Evolutionary conservation across 2,113 vertebrate species (phyloP), one percentile per base, ranked within the genome.

Genomic region (Microtus montanus): DNA sequence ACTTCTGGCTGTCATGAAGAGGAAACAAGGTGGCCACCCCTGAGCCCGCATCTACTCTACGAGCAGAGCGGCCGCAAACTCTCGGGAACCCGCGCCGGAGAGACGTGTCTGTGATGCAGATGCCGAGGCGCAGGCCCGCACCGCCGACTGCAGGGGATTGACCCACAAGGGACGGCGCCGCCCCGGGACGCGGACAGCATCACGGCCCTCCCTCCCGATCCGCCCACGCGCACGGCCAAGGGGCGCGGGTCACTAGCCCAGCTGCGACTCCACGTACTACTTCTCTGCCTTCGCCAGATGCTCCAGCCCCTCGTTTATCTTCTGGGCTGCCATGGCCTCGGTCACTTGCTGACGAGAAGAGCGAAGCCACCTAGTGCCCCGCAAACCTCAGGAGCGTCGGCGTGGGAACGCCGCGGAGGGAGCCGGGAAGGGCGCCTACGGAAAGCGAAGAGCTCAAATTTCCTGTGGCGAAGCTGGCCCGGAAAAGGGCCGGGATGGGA

Each of bases 211-310:
- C 86, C 68, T 71, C 47, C 85, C 22, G 13, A 2, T 19, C 49
- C 13, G 35, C n/a, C 49, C 20, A 8, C 52, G 7, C 82, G 91
- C 24, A 26, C 24, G 17, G 47, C 10, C n/a, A 54, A 24, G 52
- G 8, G 5, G 20, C 41, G 22, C 33, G 15, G 28, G 41, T 24
- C 28, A 28, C 47, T 8, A 19, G 2, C 90, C 68, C 20, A 6
- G 49, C 0, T 2, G n/a, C 33, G 1, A 66, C 17, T 91, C 33
- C 44, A 38, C 98, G 99, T 97, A 99, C 99, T 99, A 99, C 98
- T 99, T 99, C 96, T 99, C 99, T 0, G 99, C 99, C 95, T 99
- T 99, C 0, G 99, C 99, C 73, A 99, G 98, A 96, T 99, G 99
- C 92, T 99, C 99, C 11, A 99, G 98, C 3, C 99, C 99, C 93